A percentile compares a stretch with the other conserved stretches of the same genome.
Conservation (phyloP, 2,113 vertebrate species). For the Phainopepla nitens region DNA sequence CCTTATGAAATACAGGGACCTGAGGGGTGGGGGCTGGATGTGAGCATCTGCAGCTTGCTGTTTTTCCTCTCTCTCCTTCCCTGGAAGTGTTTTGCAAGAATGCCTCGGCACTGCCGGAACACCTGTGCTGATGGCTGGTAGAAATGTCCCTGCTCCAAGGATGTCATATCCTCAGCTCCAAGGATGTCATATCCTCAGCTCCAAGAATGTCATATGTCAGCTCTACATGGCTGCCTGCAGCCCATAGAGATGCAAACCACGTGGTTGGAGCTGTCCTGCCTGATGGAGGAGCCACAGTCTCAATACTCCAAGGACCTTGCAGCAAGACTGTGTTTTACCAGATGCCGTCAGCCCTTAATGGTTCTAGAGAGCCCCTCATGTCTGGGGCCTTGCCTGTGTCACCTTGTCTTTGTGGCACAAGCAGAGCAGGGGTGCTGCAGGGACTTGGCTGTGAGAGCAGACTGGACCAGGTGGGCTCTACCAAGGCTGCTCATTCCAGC, state of each 20-base stretch:
- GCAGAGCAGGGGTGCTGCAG: not conserved
- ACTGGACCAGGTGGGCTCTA: not conserved
- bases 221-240: not conserved
- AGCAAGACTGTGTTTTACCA: not conserved
- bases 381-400: not conserved
- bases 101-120: not conserved
- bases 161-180: not conserved
- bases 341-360: not conserved
- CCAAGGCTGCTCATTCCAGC: not conserved
- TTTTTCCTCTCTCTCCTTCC: not conserved
- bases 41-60: not conserved
- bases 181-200: not conserved
- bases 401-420: not conserved
- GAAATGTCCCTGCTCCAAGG: not conserved
- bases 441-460: rapidly evolving
- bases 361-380: rapidly evolving
- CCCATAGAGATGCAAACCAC: not conserved
- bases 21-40: not conserved
- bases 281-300: rapidly evolving
- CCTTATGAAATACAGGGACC: conserved; percentile 29
- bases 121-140: not conserved
- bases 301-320: not conserved
- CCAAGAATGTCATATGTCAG: no score
- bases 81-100: not conserved
- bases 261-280: not conserved